Evolutionary conservation across 2,113 vertebrate species (phyloP), one percentile per base, ranked within the genome.

Genomic region (Xenopus tropicalis): DNA sequence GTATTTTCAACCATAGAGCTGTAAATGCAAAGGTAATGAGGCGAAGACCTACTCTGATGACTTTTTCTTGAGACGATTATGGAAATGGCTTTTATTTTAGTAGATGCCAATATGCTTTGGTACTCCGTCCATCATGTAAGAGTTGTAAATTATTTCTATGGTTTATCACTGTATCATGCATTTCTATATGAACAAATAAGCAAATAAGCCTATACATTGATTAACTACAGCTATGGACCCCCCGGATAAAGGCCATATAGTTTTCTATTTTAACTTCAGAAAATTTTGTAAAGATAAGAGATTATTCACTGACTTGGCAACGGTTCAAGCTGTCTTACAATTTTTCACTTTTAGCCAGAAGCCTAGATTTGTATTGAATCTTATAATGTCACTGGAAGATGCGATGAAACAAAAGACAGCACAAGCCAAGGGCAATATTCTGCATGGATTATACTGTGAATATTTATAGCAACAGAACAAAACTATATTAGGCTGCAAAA

Each of bases 351-450:
- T 13, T 67, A 74, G 59, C 72, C 72, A 74, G 63, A 74, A 74
- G 54, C 54, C 64, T 61, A 67, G 52, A 48, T 67, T 74, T 74
- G 72, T 74, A 67, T 74, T 74, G 56, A 74, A 74, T 67, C 56
- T 61, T 43, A 74, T 74, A 74, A 74, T 74, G 64, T 74, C 64
- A 52, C 72, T 43, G 12, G 20, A 23, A 67, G 43, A 74, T 74
- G 72, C 59, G 54, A 74, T 74, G 64, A 74, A 74, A 74, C 64
- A 61, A 24, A 74, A 67, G 72, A 74, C 64, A 29, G 54, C 46
- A 24, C 44, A 74, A 67, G 72, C 72, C 56, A 67, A 74, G 67
- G 72, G 72, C 64, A 74, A 74, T 64, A 74, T 74, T 74, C 72
- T 74, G 72, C 65, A 51, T 74, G 64, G 67, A 56, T 74, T 74